A percentile compares a stretch with the other conserved stretches of the same genome.
Evolutionary conservation across 2,888 invertebrate genomes (phyloP).

Genomic region (Peribatodes rhomboidaria): DNA sequence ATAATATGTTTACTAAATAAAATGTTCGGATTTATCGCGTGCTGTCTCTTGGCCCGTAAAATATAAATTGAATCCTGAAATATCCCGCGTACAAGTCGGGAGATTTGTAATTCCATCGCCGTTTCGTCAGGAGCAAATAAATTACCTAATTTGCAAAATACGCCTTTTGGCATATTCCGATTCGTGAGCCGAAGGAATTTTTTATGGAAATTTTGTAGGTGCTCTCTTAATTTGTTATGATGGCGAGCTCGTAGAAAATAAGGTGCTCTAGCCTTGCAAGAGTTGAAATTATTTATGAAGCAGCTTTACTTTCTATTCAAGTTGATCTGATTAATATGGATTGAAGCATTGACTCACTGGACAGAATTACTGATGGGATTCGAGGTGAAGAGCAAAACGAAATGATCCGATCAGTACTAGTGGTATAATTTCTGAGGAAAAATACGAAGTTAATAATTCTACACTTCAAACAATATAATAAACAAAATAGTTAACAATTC

Average conservation of each 20-base stretch:
- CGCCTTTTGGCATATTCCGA: constrained; percentile 39
- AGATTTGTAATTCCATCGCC: constrained; percentile 44
- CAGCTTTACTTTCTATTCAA: too few species aligned
- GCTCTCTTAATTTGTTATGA: not conserved
- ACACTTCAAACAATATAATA: too few species aligned
- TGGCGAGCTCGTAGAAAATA: not conserved
- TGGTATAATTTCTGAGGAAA: too few species aligned
- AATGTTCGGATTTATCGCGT: constrained; percentile 22
- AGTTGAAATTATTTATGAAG: too few species aligned
- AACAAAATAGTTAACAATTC: too few species aligned
- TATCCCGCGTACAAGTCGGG: constrained; percentile 26
- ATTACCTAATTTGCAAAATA: constrained; percentile 46
- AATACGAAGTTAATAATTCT: too few species aligned
- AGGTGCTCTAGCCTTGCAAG: not conserved
- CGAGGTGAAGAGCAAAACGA: too few species aligned
- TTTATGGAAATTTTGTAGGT: constrained; percentile 21
- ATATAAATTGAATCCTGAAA: constrained; percentile 45
- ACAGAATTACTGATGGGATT: too few species aligned
- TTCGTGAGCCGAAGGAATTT: constrained; percentile 15
- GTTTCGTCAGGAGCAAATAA: constrained; percentile 45
- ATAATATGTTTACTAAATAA: constrained; percentile 35
- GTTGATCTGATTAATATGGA: too few species aligned
- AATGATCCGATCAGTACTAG: too few species aligned
- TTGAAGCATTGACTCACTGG: too few species aligned
- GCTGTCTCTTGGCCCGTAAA: constrained; percentile 24